Evolutionary conservation across 1,140 invertebrate genomes (phyloP), one percentile per base, ranked within the genome.

Genomic region (Solenopsis fugax): DNA sequence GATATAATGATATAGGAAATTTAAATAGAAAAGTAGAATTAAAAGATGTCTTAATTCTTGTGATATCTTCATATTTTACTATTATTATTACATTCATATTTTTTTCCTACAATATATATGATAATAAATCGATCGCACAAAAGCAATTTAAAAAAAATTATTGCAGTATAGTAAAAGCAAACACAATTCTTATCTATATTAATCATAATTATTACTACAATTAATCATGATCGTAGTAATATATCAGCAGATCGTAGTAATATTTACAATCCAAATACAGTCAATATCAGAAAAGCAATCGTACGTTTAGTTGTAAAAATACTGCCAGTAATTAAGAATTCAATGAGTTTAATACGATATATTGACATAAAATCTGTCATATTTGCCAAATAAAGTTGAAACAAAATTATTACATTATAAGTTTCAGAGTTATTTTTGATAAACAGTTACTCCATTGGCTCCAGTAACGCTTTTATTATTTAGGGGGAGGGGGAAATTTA

Each of bases 341-440:
- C 29, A 29, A 2, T 29, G 2, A 29, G 0, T 29, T 0, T 29
- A 1, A 29, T 64, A 2, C 18, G 34, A 64, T 37, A 65, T 0
- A 37, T 65, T 65, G 18, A 65, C n/a, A n/a, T 37, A n/a, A 65
- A 65, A 65, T n/a, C 9, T 65, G 18, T 18, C 16, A 64, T 64
- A 37, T 64, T 34, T 37, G 34, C 2, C 29, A 65, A 37, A 65
- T 37, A 65, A 65, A 65, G 18, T 65, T 65, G 18, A 65, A 65
- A 65, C 13, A 65, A 65, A 65, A 65, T 41, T 65, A 65, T n/a
- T 37, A 37, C 18, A n/a, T 29, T 2, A 29, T 29, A 29, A 72
- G 24, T 71, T 71, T 52, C 16, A 1, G 13, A 52, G 21, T 16
- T 37, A 73, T 37, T 73, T 37, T 18, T 21, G 54, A 3, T n/a